Percentiles rank a stretch among this genome's conserved stretches.
phyloP scores from a whole-genome alignment of 1,140 invertebrate genomes.

The Eriosoma lanigerum region DNA sequence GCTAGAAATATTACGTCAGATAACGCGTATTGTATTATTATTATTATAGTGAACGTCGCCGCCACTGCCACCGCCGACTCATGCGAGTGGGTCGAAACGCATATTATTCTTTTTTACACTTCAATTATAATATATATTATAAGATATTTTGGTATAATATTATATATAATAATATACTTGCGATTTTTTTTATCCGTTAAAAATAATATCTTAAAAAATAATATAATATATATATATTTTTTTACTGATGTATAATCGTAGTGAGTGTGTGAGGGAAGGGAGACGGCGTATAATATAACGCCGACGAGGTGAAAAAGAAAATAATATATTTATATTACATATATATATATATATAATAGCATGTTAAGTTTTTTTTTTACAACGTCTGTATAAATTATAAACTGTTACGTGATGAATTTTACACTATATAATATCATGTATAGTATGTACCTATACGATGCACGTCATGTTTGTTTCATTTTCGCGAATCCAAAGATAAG shows the following conservation, averaged over 20 bases:
- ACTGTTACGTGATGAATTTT: constrained; percentile 10
- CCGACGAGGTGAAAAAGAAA: constrained; percentile 19
- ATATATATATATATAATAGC: neutral
- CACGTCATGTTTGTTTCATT: neutral
- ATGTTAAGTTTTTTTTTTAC: neutral
- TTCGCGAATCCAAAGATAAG: constrained; percentile 8
- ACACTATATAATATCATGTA: neutral
- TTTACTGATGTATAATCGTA: neutral
- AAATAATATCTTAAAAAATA: too few species aligned
- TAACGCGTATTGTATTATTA: constrained; percentile 2
- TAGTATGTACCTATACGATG: neutral
- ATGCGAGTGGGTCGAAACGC: neutral
- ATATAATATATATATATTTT: too few species aligned
- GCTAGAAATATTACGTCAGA: constrained; percentile 32
- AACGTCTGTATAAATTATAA: neutral
- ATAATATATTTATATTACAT: neutral
- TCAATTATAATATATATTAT: neutral
- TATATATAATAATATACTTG: too few species aligned
- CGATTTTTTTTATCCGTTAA: neutral
- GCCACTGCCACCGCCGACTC: constrained; percentile 5
- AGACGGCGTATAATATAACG: neutral
- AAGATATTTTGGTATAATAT: neutral
- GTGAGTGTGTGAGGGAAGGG: neutral
- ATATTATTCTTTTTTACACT: constrained; percentile 12
- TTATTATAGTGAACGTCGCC: neutral